Conservation (phyloP, 2,888 invertebrate genomes). For the Zaprionus bogoriensis region DNA sequence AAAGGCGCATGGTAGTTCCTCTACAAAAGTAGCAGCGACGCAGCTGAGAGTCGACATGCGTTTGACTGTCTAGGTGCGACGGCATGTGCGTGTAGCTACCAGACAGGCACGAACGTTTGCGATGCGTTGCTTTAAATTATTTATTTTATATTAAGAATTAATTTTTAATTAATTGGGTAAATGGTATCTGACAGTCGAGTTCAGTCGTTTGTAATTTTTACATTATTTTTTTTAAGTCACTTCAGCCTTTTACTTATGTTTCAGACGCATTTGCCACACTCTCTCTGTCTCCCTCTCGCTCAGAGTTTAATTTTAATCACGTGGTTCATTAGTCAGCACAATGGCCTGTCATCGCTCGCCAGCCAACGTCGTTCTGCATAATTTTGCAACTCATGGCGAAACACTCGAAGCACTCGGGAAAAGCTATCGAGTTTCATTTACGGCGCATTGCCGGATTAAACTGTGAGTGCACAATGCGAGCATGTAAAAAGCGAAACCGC, state of each 20-base stretch:
- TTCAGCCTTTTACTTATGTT: neutral
- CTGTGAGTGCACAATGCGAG: neutral
- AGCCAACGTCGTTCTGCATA: neutral
- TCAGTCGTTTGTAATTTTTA: too few relatives aligned
- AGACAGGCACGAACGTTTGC: too few relatives aligned
- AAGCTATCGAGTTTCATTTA: slow-evolving; percentile 20
- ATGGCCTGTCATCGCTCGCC: neutral
- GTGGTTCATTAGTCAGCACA: slow-evolving; percentile 60
- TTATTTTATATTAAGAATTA: too few relatives aligned
- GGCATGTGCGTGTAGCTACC: too few relatives aligned
- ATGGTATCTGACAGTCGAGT: too few relatives aligned
- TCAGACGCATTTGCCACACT: neutral
- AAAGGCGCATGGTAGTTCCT: too few relatives aligned
- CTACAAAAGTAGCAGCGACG: too few relatives aligned
- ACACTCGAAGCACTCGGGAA: slow-evolving; percentile 3
- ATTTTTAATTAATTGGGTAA: too few relatives aligned
- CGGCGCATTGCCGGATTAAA: neutral
- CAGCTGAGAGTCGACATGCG: too few relatives aligned
- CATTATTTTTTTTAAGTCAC: too few relatives aligned
- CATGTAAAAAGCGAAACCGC: neutral
- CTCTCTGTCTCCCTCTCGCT: neutral
- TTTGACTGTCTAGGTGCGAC: too few relatives aligned
- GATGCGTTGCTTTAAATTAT: too few relatives aligned
- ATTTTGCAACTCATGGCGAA: slow-evolving; percentile 7
- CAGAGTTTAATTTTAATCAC: slow-evolving; percentile 58